Evolutionary conservation across 2,888 invertebrate genomes (phyloP), one percentile per base, ranked within the genome.

Genomic region (Heliconius aoede): DNA sequence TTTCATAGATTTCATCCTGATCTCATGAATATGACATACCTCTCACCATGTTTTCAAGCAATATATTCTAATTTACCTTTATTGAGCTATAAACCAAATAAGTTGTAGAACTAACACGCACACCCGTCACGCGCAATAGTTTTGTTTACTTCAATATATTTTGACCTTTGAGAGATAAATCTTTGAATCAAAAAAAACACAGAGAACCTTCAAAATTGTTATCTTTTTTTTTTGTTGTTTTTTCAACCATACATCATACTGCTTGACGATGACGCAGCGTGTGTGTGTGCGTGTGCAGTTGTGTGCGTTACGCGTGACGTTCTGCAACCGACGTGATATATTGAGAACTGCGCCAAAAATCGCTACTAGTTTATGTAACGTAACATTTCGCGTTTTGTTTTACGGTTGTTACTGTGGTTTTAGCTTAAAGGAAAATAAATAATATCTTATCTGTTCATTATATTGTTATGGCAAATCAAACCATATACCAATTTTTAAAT

Each of bases 251-350:
- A 93, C 91, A 77, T 80, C 77, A 81, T 83, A 84, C 83, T 82
- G 88, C 86, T 88, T 91, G 92, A 91, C 91, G 92, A 93, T 93
- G 92, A 92, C 86, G 88, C 81, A 58, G 68, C 72, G 77, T 69
- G n/a, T 74, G 89, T 89, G 90, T 90, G 90, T 84, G 86, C 83
- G 84, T 84, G 84, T 75, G 78, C 74, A 79, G 68, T 51, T 84
- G 90, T 90, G 90, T 87, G 90, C 84, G 86, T 86, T 81, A 81
- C 85, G 86, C 87, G 87, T 89, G 90, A 89, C 90, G 89, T 86
- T 86, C 89, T 91, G 93, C 91, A 86, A 86, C 86, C 89, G 91
- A 89, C 92, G 90, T 93, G 93, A 93, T 93, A 92, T 94, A 93
- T 93, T 90, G 93, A 91, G 91, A 90, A 90, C 88, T 85, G 88